Evolutionary conservation across 2,797 vertebrate species (phyloP), one percentile per base, ranked within the genome.

Genomic region (Echiichthys vipera): DNA sequence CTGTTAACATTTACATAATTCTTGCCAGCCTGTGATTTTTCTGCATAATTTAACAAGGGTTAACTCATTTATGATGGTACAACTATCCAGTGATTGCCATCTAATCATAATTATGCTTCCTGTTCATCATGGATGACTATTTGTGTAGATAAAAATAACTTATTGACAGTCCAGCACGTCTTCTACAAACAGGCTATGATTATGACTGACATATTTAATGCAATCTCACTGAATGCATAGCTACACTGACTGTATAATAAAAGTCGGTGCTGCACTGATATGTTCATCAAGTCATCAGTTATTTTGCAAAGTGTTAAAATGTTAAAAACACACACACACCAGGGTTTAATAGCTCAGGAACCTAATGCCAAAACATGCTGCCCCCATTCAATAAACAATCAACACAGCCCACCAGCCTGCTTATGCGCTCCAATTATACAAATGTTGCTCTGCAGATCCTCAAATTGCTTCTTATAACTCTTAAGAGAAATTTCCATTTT

Each of bases 401-500:
- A 40, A 53, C 63, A 42, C 30, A 51, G 62, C 27, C 56, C 39
- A 67, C 69, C 32, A 47, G 34, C 12, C 0, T 10, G 57, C 64
- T 57, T 4, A 57, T 27, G 22, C 24, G 24, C 13, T 65, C 63
- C 46, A 77, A 70, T 77, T 72, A 73, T 63, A 22, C 63, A 15
- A 68, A 74, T 1, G 13, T 39, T 45, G 40, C 43, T 34, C 61
- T 63, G 40, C 54, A 62, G 36, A 74, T 74, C 20, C 56, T 71
- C 50, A 63, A 53, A 77, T 61, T 64, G 68, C 51, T 54, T 70
- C 55, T 65, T 65, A 34, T 7, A 75, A 77, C 51, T 66, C 47
- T 50, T 43, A 37, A 79, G 61, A 57, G 47, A 71, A 76, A 84
- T 85, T 83, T 63, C 37, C 71, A 82, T 87, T 82, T 85, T 81